These are phyloP conservation scores for Helarctos malayanus DNA, from an alignment of 2,797 vertebrate genomes.

Conservation along the genomic window DNA sequence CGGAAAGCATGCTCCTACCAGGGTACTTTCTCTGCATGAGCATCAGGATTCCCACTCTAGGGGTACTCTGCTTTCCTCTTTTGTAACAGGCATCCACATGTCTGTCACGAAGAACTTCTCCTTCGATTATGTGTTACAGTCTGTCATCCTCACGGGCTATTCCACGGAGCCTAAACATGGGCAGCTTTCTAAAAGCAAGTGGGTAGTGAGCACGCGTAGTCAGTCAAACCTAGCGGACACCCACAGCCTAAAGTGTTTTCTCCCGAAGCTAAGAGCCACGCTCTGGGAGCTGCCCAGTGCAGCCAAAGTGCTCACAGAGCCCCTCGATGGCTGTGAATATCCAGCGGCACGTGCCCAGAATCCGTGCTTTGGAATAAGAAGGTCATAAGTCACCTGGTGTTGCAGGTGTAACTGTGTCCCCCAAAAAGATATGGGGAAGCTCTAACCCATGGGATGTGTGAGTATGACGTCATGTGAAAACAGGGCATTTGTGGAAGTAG, in stretches of 20 bases:
- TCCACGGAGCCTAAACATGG: slow-evolving; percentile 69
- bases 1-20: background rate
- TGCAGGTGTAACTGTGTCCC: background rate
- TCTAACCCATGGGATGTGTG: background rate
- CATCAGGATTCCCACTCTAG: slow-evolving; percentile 41
- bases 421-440: background rate
- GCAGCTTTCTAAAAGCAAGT: slow-evolving; percentile 69
- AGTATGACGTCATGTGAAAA: background rate
- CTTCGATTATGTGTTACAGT: slow-evolving; percentile 55
- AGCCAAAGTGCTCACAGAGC: background rate
- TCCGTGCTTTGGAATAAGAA: background rate
- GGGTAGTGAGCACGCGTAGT: slow-evolving; percentile 38
- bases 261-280: background rate
- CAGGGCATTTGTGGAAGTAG: background rate
- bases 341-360: background rate
- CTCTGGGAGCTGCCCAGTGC: background rate
- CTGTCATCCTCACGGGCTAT: slow-evolving; percentile 72
- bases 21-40: background rate
- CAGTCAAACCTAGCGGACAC: slow-evolving; percentile 57
- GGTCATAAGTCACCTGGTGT: background rate
- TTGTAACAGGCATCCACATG: slow-evolving; percentile 72
- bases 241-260: slow-evolving; percentile 60
- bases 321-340: background rate
- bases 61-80: background rate
- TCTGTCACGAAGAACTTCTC: slow-evolving; percentile 75